These are phyloP conservation scores for Tinea trinotella DNA, from an alignment of 2,888 invertebrate genomes.

Conservation along the genomic window DNA sequence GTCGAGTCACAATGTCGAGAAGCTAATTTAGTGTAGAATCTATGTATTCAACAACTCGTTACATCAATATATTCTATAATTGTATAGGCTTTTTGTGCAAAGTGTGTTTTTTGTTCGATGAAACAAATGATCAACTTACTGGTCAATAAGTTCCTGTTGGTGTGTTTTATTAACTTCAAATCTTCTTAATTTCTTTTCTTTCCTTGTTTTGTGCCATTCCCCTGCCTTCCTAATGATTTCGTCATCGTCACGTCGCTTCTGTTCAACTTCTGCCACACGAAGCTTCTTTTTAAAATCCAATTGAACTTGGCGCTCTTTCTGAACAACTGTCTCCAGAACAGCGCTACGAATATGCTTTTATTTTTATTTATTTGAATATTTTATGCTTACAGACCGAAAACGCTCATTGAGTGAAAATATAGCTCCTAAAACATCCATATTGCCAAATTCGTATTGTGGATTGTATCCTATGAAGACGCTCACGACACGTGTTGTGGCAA, in stretches of 20 bases:
- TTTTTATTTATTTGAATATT: neutral
- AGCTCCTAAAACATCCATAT: too few species aligned
- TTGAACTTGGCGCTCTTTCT: slow-evolving; percentile 54
- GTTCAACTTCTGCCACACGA: slow-evolving; percentile 36
- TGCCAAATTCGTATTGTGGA: too few species aligned
- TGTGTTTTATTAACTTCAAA: slow-evolving; percentile 46
- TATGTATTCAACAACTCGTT: too few species aligned
- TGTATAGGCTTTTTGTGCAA: too few species aligned
- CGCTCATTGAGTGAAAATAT: too few species aligned
- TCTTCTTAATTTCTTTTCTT: slow-evolving; percentile 31
- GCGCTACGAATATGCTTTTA: slow-evolving; percentile 35
- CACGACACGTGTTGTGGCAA: too few species aligned
- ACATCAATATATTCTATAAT: too few species aligned
- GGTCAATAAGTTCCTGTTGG: slow-evolving; percentile 49
- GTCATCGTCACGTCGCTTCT: slow-evolving; percentile 40
- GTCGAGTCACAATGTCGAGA: too few species aligned
- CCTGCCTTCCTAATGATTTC: slow-evolving; percentile 41
- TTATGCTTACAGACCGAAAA: too few species aligned
- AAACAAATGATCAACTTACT: slow-evolving; percentile 43
- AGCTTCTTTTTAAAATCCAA: slow-evolving; percentile 45
- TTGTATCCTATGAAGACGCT: too few species aligned
- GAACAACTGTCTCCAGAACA: slow-evolving; percentile 55
- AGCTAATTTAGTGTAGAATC: too few species aligned
- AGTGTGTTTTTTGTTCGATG: too few species aligned
- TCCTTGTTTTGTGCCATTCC: slow-evolving; percentile 47